Conservation (phyloP, 2,113 vertebrate genomes). For the Antechinus flavipes region DNA sequence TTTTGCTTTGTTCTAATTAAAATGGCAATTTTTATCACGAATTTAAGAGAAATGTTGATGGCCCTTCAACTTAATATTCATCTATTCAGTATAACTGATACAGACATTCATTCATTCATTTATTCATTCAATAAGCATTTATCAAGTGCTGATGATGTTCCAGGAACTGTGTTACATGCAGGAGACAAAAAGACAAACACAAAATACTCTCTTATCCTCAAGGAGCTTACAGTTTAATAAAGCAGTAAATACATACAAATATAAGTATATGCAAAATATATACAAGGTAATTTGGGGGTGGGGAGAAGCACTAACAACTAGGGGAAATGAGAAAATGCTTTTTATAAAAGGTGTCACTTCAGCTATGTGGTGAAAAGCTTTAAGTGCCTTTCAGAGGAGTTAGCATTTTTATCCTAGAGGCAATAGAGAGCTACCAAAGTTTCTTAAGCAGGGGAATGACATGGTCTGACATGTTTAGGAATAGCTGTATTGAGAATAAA, state of each 20-base stretch:
- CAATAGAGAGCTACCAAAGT: not conserved
- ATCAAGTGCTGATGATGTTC: not conserved
- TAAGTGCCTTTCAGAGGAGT: not conserved
- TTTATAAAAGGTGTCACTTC: not conserved
- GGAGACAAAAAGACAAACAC: not conserved
- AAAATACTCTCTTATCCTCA: not conserved
- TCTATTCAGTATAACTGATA: not conserved
- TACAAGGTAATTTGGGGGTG: not conserved
- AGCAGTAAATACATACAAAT: not conserved
- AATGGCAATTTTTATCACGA: not conserved
- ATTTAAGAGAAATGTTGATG: constrained; percentile 7
- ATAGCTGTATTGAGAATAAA: not conserved
- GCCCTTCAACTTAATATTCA: not conserved
- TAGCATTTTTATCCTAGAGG: not conserved
- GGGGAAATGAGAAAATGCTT: not conserved
- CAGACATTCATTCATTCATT: not conserved
- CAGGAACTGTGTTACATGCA: not conserved
- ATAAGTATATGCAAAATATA: not conserved
- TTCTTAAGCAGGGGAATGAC: not conserved
- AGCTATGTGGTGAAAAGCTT: not conserved
- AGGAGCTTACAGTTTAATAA: not conserved
- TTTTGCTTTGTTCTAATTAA: constrained; percentile 3
- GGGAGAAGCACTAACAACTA: not conserved
- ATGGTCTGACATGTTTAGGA: not conserved
- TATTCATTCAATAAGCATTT: not conserved